These are phyloP conservation scores for Indri indri DNA, from an alignment of 2,113 vertebrate species.

Conservation along the genomic window DNA sequence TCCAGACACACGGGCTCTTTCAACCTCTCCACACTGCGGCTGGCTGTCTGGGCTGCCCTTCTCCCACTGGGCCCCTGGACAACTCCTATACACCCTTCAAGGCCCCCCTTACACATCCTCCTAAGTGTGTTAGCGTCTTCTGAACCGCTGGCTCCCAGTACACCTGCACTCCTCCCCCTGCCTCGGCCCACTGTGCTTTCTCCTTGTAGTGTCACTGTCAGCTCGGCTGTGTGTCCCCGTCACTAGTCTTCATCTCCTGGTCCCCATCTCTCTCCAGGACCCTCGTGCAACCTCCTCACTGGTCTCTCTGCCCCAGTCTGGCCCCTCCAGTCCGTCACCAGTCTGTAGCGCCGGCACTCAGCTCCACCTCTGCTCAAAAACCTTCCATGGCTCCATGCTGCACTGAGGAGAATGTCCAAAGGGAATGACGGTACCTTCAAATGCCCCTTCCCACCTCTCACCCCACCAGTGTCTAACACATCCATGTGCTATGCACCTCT, in stretches of 20 bases:
- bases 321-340: not conserved
- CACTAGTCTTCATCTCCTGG: not conserved
- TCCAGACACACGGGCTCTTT: not conserved
- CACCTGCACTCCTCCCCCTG: not conserved
- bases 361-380: not conserved
- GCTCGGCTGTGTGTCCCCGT: not conserved
- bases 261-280: not conserved
- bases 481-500: not conserved
- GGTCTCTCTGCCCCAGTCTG: not conserved
- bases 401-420: not conserved
- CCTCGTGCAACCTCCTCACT: not conserved
- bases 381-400: not conserved
- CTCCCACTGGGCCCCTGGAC: not conserved
- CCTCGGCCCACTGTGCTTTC: fast-evolving
- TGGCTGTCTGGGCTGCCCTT: not conserved
- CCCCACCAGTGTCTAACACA: fast-evolving
- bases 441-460: not conserved
- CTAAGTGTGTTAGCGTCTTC: not conserved
- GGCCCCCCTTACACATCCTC: not conserved
- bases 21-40: not conserved
- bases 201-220: fast-evolving
- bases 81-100: not conserved
- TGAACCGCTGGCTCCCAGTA: not conserved
- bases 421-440: not conserved
- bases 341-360: not conserved